A percentile compares a stretch with the other conserved stretches of the same genome.
Evolutionary conservation across 1,140 invertebrate species (phyloP).

Genomic region (Rhynchophorus ferrugineus): DNA sequence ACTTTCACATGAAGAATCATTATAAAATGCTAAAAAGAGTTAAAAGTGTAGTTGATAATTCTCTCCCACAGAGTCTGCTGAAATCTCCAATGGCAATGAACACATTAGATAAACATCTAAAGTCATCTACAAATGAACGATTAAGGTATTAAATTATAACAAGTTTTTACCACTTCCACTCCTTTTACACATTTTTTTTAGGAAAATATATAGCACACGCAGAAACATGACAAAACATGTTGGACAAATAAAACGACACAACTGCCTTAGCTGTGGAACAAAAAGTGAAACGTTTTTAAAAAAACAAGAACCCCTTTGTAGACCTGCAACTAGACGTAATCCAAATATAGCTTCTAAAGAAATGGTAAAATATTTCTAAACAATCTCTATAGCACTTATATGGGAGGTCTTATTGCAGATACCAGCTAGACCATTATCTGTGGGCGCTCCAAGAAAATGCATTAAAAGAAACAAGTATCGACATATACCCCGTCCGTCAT

Average conservation of each 20-base stretch:
- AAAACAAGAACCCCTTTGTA: constrained; percentile 3
- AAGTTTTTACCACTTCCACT: too few species aligned
- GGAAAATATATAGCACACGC: constrained; percentile 9
- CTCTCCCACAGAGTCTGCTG: constrained; percentile 22
- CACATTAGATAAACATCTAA: constrained; percentile 4
- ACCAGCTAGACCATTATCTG: background rate
- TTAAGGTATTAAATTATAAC: constrained; percentile 15
- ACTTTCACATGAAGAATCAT: constrained; percentile 32
- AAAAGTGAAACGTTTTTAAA: constrained; percentile 8
- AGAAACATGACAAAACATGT: constrained; percentile 2
- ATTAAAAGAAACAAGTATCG: constrained; percentile 5
- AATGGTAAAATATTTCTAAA: background rate
- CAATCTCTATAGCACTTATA: background rate
- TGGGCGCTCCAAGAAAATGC: background rate
- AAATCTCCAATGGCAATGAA: constrained; percentile 16
- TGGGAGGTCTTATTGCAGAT: constrained; percentile 1
- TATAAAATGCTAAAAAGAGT: constrained; percentile 28
- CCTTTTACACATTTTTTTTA: background rate
- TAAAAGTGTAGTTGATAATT: constrained; percentile 30
- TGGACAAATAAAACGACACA: constrained; percentile 11
- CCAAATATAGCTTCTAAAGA: constrained; percentile 4
- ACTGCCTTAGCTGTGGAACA: constrained; percentile 9
- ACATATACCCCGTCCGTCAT: constrained; percentile 1
- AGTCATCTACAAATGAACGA: constrained; percentile 10
- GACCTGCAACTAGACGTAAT: constrained; percentile 15